Conservation (phyloP, 1,140 invertebrate genomes). For the Papilio polyxenes region DNA sequence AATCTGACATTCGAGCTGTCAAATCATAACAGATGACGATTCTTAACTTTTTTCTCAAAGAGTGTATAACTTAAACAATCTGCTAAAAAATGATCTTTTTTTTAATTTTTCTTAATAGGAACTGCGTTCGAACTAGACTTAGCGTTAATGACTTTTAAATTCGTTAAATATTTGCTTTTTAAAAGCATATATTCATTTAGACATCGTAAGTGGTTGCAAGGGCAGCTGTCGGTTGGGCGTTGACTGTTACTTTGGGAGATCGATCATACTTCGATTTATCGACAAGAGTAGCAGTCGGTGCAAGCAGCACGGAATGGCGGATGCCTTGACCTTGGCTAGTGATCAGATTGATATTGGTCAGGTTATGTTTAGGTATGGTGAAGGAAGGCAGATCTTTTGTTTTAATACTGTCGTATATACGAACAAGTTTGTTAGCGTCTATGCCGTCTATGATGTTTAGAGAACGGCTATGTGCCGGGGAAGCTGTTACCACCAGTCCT, state of each 20-base stretch:
- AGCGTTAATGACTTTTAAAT: conserved; percentile 51
- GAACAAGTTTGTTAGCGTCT: conserved; percentile 69
- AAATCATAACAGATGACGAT: conserved; percentile 21
- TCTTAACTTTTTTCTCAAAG: conserved; percentile 44
- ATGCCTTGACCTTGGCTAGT: conserved; percentile 49
- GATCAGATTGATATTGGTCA: conserved; percentile 63
- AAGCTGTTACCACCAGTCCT: conserved; percentile 66
- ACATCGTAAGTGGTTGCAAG: conserved; percentile 46
- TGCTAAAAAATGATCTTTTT: conserved; percentile 48
- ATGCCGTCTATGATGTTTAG: conserved; percentile 56
- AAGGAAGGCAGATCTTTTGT: conserved; percentile 64
- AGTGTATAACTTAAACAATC: conserved; percentile 45
- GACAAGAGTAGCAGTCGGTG: conserved; percentile 53
- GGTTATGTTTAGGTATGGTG: conserved; percentile 68
- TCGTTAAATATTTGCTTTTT: conserved; percentile 41
- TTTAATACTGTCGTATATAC: conserved; percentile 73
- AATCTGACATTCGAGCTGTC: conserved; percentile 16
- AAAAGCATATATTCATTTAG: conserved; percentile 35
- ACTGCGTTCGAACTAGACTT: conserved; percentile 55
- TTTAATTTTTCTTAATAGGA: conserved; percentile 61
- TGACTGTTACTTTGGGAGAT: conserved; percentile 61
- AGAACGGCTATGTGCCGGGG: conserved; percentile 52
- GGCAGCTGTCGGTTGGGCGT: conserved; percentile 51
- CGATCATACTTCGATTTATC: conserved; percentile 64
- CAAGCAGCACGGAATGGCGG: conserved; percentile 54